A percentile compares a stretch with the other conserved stretches of the same genome.
Evolutionary conservation across 2,888 invertebrate species (phyloP).

Genomic region (Lydus trimaculatus): DNA sequence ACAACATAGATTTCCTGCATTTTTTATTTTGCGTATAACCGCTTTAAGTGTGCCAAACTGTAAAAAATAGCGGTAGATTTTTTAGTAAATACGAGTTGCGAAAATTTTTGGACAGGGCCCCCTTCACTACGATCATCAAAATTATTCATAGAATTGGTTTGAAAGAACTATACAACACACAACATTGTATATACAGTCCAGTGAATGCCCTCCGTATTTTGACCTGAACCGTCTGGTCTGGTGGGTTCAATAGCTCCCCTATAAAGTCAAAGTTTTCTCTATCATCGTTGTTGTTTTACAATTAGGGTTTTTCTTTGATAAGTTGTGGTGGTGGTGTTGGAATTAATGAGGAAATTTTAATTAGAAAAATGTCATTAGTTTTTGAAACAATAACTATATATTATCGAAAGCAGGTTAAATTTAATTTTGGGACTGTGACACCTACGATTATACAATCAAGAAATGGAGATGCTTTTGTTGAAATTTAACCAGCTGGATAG

Average conservation of each 20-base stretch:
- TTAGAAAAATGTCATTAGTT: neutral
- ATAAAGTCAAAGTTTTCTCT: neutral
- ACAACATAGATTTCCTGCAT: neutral
- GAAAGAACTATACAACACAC: neutral
- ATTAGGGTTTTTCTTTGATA: neutral
- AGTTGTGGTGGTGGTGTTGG: neutral
- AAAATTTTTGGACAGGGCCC: neutral
- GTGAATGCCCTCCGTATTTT: constrained; percentile 34
- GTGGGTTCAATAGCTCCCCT: constrained; percentile 31
- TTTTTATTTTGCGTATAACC: neutral
- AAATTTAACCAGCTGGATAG: neutral
- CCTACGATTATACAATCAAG: neutral
- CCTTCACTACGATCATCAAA: neutral
- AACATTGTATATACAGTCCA: constrained; percentile 2
- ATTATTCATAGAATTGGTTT: neutral
- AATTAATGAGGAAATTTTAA: neutral
- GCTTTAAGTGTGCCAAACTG: neutral
- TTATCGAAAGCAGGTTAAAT: neutral
- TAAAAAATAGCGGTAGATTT: neutral
- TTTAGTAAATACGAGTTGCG: neutral
- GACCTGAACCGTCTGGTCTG: constrained; percentile 33
- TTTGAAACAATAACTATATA: neutral
- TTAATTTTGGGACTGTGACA: neutral
- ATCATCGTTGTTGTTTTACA: neutral
- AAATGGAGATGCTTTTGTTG: neutral